Conservation (phyloP, 64 coral and sea anemone genomes). For the Pachyseris speciosa region DNA sequence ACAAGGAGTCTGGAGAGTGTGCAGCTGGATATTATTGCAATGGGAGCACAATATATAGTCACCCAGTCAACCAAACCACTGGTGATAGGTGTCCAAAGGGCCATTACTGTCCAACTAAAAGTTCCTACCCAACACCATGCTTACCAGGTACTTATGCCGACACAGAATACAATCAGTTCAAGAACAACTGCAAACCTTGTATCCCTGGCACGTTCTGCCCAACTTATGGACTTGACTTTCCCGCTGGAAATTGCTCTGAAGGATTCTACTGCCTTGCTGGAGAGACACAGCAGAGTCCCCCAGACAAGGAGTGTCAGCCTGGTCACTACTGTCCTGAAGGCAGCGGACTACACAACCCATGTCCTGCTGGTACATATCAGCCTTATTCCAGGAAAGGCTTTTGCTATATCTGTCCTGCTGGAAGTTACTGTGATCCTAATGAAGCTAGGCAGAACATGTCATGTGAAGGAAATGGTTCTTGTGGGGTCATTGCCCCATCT, state of each 20-base stretch:
- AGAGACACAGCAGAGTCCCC: constrained; percentile 82
- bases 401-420: constrained; percentile 83
- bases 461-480: constrained; percentile 78
- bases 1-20: constrained; percentile 85
- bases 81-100: constrained; percentile 92
- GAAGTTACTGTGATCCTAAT: constrained; percentile 97
- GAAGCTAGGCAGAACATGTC: constrained; percentile 84
- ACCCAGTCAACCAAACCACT: constrained; percentile 81
- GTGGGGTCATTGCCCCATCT: constrained; percentile 74
- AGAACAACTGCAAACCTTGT: constrained; percentile 93
- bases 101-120: constrained; percentile 82
- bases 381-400: constrained; percentile 72
- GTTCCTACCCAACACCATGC: constrained; percentile 84
- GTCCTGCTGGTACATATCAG: constrained; percentile 86
- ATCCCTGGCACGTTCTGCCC: constrained; percentile 92
- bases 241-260: constrained; percentile 91
- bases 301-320: constrained; percentile 93
- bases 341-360: constrained; percentile 89
- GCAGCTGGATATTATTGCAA: constrained; percentile 95
- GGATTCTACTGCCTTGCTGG: constrained; percentile 94
- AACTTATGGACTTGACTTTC: constrained; percentile 77
- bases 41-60: constrained; percentile 84
- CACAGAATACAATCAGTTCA: constrained; percentile 90
- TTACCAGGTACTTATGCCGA: constrained; percentile 93
- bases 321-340: constrained; percentile 96